Conservation (phyloP, 1,140 invertebrate genomes). For the Propsilocerus akamusi region DNA sequence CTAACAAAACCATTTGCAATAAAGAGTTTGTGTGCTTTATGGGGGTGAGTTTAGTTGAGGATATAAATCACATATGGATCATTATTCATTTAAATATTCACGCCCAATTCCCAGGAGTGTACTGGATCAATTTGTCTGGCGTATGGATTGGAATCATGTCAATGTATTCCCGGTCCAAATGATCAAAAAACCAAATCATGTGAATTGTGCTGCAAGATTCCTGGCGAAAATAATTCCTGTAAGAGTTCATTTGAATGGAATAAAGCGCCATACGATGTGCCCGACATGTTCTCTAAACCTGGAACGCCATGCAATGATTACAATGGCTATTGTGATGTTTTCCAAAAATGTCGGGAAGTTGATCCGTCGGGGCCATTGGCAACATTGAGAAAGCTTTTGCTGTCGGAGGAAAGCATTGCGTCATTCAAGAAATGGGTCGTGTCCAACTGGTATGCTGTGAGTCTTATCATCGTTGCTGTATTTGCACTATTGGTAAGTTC, state of each 20-base stretch:
- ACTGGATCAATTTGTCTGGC: conserved; percentile 82
- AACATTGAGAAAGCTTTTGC: conserved; percentile 64
- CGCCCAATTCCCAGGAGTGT: conserved; percentile 56
- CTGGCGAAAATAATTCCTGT: conserved; percentile 60
- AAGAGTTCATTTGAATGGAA: conserved; percentile 86
- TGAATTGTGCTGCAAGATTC: conserved; percentile 74
- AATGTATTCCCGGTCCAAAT: conserved; percentile 55
- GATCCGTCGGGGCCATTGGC: conserved; percentile 90
- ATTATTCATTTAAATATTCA: too few species aligned
- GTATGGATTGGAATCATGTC: conserved; percentile 91
- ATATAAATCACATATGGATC: not conserved
- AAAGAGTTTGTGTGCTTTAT: conserved; percentile 88
- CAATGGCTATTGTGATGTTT: conserved; percentile 98
- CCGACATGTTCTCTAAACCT: conserved; percentile 83
- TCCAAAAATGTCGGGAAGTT: conserved; percentile 89
- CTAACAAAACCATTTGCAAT: conserved; percentile 87
- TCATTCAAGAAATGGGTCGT: conserved; percentile 69
- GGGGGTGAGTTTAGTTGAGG: conserved; percentile 47
- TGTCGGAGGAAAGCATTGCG: conserved; percentile 76
- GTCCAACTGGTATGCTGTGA: conserved; percentile 69
- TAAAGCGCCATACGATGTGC: conserved; percentile 68
- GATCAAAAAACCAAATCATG: conserved; percentile 71
- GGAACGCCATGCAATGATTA: conserved; percentile 96
- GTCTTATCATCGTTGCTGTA: conserved; percentile 51
- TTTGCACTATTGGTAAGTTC: conserved; percentile 56